Percentiles rank a stretch among this genome's conserved stretches.
These are phyloP conservation scores for Centruroides sculpturatus DNA, from an alignment of 1,140 invertebrate genomes.

Conservation along the genomic window DNA sequence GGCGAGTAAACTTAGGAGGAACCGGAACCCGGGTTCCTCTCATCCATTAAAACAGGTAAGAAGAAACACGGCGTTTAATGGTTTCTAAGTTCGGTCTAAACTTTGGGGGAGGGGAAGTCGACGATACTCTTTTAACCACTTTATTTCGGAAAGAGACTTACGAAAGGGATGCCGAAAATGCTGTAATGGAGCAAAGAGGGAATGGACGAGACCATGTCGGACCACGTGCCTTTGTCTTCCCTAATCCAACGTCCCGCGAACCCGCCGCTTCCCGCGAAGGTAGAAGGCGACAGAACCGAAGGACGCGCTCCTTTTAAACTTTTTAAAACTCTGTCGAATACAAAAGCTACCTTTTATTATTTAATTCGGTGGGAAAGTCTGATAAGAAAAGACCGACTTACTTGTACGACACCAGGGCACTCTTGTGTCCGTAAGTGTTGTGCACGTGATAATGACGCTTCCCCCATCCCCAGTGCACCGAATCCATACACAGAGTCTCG, in stretches of 20 bases:
- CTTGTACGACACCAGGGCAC: constrained; percentile 57
- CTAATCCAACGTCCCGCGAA: constrained; percentile 41
- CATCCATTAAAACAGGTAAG: too few species aligned
- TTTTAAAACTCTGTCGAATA: too few species aligned
- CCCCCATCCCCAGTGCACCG: constrained; percentile 27
- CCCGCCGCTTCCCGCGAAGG: constrained; percentile 36
- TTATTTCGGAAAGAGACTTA: background rate
- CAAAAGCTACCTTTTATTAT: too few species aligned
- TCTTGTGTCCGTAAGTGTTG: constrained; percentile 62
- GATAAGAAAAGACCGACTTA: constrained; percentile 27
- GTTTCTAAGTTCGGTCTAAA: too few species aligned
- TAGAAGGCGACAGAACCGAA: constrained; percentile 35
- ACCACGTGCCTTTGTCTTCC: constrained; percentile 34
- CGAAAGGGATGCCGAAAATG: constrained; percentile 5
- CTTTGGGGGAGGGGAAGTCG: too few species aligned
- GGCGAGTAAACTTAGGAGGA: too few species aligned
- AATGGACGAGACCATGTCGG: constrained; percentile 32
- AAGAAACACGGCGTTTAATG: too few species aligned
- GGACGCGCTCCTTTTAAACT: too few species aligned
- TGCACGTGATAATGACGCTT: constrained; percentile 57
- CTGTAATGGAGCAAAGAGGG: constrained; percentile 15
- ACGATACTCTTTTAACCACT: too few species aligned
- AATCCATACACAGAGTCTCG: constrained; percentile 71
- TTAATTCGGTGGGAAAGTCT: too few species aligned
- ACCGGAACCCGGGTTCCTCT: too few species aligned